Percentiles rank a stretch among this genome's conserved stretches.
These are phyloP conservation scores for Aleiodes testaceus DNA, from an alignment of 2,888 invertebrate species.

Conservation along the genomic window DNA sequence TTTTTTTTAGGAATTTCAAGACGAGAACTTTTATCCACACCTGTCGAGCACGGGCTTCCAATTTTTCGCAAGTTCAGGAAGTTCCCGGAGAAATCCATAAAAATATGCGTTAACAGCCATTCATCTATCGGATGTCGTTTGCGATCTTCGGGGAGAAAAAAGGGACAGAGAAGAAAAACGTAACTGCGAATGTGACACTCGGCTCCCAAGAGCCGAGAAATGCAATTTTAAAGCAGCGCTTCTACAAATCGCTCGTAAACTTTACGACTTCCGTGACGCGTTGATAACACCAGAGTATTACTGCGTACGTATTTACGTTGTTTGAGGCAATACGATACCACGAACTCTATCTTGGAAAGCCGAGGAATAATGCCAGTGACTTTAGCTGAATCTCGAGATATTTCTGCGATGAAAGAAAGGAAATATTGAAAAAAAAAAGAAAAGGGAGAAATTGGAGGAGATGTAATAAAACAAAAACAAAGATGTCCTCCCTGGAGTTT, in stretches of 20 bases:
- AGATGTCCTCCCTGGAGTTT: slow-evolving; percentile 36
- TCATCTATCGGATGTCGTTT: slow-evolving; percentile 30
- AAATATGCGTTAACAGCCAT: slow-evolving; percentile 24
- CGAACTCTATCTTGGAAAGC: not conserved
- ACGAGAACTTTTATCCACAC: slow-evolving; percentile 19
- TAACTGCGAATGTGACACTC: slow-evolving; percentile 13
- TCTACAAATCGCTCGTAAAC: slow-evolving; percentile 54
- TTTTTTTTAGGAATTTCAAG: not conserved
- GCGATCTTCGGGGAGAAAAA: too few species aligned
- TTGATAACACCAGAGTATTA: slow-evolving; percentile 37
- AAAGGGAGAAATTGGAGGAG: not conserved
- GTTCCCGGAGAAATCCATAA: slow-evolving; percentile 7
- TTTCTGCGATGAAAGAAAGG: slow-evolving; percentile 5
- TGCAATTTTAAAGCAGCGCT: slow-evolving; percentile 51
- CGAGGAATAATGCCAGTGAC: too few species aligned
- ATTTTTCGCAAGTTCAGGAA: not conserved
- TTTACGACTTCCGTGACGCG: slow-evolving; percentile 48
- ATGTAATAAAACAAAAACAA: slow-evolving; percentile 24
- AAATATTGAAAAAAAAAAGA: slow-evolving; percentile 8
- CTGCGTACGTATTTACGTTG: slow-evolving; percentile 31
- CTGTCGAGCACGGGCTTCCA: not conserved
- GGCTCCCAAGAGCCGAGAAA: slow-evolving; percentile 39
- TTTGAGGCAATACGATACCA: slow-evolving; percentile 23
- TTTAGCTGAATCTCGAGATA: not conserved
- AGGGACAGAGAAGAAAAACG: not conserved